These are phyloP conservation scores for Sardinella longiceps DNA, from an alignment of 2,797 vertebrate species.

Conservation along the genomic window DNA sequence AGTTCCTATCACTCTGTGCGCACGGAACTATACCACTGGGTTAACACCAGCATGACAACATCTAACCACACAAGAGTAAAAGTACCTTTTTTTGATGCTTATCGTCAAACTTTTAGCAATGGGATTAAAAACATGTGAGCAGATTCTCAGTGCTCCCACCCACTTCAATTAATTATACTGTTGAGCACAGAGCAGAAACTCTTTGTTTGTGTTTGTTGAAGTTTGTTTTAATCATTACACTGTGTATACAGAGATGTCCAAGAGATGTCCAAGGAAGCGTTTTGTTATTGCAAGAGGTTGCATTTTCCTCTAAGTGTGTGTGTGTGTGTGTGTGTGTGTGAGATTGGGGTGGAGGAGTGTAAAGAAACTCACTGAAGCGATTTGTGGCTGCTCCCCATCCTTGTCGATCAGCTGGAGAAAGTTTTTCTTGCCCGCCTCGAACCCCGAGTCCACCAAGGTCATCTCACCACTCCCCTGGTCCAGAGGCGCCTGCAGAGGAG, in stretches of 20 bases:
- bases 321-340: background rate
- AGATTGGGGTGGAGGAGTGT: too few species aligned
- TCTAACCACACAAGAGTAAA: background rate
- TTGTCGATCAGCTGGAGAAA: slow-evolving; percentile 94
- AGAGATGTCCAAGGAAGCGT: too few species aligned
- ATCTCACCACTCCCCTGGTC: slow-evolving; percentile 89
- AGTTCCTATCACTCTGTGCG: too few species aligned
- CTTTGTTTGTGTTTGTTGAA: too few species aligned
- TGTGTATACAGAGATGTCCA: too few species aligned
- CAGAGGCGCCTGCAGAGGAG: slow-evolving; percentile 77
- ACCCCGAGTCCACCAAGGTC: slow-evolving; percentile 88
- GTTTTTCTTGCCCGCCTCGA: slow-evolving; percentile 94
- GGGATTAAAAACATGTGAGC: too few species aligned
- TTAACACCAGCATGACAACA: background rate
- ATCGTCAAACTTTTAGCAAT: too few species aligned
- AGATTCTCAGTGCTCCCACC: too few species aligned
- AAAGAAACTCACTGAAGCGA: slow-evolving; percentile 78
- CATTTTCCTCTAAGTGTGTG: background rate
- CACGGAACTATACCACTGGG: too few species aligned
- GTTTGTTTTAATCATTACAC: too few species aligned
- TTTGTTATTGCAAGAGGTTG: too few species aligned
- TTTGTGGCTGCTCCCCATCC: slow-evolving; percentile 94
- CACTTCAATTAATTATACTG: background rate
- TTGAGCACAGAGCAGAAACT: background rate
- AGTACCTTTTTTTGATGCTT: too few species aligned